A percentile compares a stretch with the other conserved stretches of the same genome.
These are phyloP conservation scores for roundworm (Caenorhabditis elegans) DNA, from an alignment of 1,140 invertebrate genomes.

Conservation along the genomic window WBcel235 BX284604.4:8304501-8305000, in stretches of 20 bases:
- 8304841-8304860: slow-evolving; percentile 63
- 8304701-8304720: slow-evolving; percentile 66
- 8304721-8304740: slow-evolving; percentile 54
- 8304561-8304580: slow-evolving; percentile 61
- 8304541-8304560: slow-evolving; percentile 60
- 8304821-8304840: slow-evolving; percentile 62
- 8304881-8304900: slow-evolving; percentile 67
- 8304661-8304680: slow-evolving; percentile 66
- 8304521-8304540: slow-evolving; percentile 52
- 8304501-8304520: slow-evolving; percentile 60
- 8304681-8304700: slow-evolving; percentile 65
- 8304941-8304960: slow-evolving; percentile 69
- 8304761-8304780: slow-evolving; percentile 48
- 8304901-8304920: slow-evolving; percentile 60
- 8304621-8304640: slow-evolving; percentile 65
- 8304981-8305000: slow-evolving; percentile 68
- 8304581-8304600: slow-evolving; percentile 63
- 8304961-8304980: slow-evolving; percentile 69
- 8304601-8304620: slow-evolving; percentile 65
- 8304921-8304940: slow-evolving; percentile 67
- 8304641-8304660: slow-evolving; percentile 62
- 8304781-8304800: slow-evolving; percentile 54
- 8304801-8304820: slow-evolving; percentile 59
- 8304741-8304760: slow-evolving; percentile 49
- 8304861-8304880: slow-evolving; percentile 64